A percentile compares a stretch with the other conserved stretches of the same genome.
Evolutionary conservation across 2,888 invertebrate species (phyloP).

Genomic region (Thelaira solivaga): DNA sequence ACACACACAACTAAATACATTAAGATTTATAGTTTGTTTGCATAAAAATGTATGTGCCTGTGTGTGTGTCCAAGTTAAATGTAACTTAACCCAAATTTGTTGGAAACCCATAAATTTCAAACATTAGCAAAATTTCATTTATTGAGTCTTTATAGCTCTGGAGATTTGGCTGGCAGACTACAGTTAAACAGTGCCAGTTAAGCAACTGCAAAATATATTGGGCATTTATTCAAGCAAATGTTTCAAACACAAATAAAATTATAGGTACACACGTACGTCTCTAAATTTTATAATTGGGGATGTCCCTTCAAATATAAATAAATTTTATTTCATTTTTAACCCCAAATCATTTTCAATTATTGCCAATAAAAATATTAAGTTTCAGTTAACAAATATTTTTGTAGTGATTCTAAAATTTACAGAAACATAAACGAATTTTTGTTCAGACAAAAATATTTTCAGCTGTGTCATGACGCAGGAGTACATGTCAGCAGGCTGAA

Average conservation of each 20-base stretch:
- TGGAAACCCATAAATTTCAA: constrained; percentile 43
- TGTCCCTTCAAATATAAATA: not conserved
- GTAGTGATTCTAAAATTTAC: too few species aligned
- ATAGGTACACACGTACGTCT: not conserved
- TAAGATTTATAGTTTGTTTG: constrained; percentile 30
- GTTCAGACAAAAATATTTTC: too few species aligned
- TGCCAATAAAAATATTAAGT: too few species aligned
- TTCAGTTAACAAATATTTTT: too few species aligned
- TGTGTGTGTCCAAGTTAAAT: constrained; percentile 24
- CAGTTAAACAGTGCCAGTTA: constrained; percentile 26
- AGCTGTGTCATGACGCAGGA: too few species aligned
- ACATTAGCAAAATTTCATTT: constrained; percentile 52
- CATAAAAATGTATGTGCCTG: not conserved
- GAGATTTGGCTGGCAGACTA: constrained; percentile 38
- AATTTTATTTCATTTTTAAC: too few species aligned
- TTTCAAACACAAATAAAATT: not conserved
- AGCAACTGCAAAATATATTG: constrained; percentile 14
- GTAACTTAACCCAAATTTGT: constrained; percentile 52
- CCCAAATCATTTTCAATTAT: too few species aligned
- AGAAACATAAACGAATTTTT: too few species aligned
- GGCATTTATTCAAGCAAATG: not conserved
- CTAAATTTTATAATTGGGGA: not conserved
- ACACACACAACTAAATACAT: not conserved
- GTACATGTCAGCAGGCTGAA: too few species aligned
- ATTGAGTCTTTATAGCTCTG: constrained; percentile 44